Base-by-base conservation (phyloP, 2,888 invertebrate genomes). In the Meteorus colon region DNA sequence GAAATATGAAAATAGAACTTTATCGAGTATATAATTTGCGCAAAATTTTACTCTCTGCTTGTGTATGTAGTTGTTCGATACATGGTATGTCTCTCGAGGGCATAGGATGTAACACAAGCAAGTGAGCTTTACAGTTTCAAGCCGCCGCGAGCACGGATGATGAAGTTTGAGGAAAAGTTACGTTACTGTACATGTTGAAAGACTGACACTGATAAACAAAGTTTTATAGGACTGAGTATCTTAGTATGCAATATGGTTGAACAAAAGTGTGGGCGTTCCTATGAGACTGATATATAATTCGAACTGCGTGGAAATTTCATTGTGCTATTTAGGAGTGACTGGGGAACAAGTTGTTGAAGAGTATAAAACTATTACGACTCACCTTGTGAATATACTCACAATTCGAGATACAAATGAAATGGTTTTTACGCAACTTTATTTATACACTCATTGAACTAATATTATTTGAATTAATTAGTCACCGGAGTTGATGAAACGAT, bases 251-350 rank as follows among this genome's bases (percentile, higher is more conserved):
- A 55, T 55, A 19, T 55, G 5, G 19, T n/a, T 8, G 19, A 55
- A 55, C n/a, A 62, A 72, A 72, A 45, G 45, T 45, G 45, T 63
- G 41, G 62, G 29, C 12, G 37, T 41, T 37, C 24, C 69, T 60
- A 59, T 70, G 19, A 16, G 24, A 19, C 4, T 27, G 27, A 16
- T 19, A 67, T 48, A 67, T 16, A 27, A 48, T 24, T 55, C 24
- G 55, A 45, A 41, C 16, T 41, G 24, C 41, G 24, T 51, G n/a
- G 16, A 19, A 55, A 55, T 19, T 55, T 55, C 24, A 19, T 19
- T 55, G n/a, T 19, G 8, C 19, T 55, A 55, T 19, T 55, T 19
- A 48, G 48, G 2, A 16, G n/a, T 31, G 29, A 62, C 31, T 62
- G 62, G 27, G 14, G 70, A 12, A 10, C 41, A 12, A 41, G 41